Base-by-base conservation (phyloP, 2,113 vertebrate species). In the Sapayoa aenigma region DNA sequence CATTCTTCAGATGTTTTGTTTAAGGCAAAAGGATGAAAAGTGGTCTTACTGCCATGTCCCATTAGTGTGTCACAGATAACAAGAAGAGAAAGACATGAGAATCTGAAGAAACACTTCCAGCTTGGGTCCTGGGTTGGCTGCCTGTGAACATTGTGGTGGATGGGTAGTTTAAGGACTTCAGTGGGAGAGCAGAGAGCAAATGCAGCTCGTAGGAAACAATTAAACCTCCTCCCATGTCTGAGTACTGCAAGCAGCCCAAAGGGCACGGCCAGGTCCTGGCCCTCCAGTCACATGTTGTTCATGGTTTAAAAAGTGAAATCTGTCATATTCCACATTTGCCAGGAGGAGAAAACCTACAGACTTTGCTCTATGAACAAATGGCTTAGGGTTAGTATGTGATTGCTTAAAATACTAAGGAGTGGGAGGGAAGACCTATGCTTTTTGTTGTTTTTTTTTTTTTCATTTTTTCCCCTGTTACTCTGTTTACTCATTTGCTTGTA, bases 401-500 rank as follows among this genome's bases (percentile, higher is more conserved):
- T 65, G 19, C 35, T 92, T 81, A 52, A 59, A 87, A 56, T 68
- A 31, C 42, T 56, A 49, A 59, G 14, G 24, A 47, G 3, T 18
- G 19, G 47, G 25, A 49, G 19, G 47, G 25, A 49, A 89, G 15
- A 67, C 21, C 6, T 84, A 27, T 76, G 47, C 9, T 82, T 68
- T 55, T 31, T 35, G n/a, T n/a, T n/a, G n/a, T 68, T 79, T 72
- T 5, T 1, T 3, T 24, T 46, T 41, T 31, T 58, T 72, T 5
- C 1, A 9, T 50, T 41, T 35, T 58, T 79, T 86, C 79, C 53
- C 42, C 56, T 94, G 14, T 91, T 60, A 72, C 49, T 79, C 62
- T 89, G 4, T 87, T 84, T 94, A 13, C 46, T 90, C n/a, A 50
- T 97, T 97, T 97, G 44, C 92, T 96, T 96, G 55, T 96, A 99